Percentiles rank a stretch among this genome's conserved stretches.
phyloP scores from a whole-genome alignment of 35 echinoderm and acorn worm species.

The Stichopus chloronotus region DNA sequence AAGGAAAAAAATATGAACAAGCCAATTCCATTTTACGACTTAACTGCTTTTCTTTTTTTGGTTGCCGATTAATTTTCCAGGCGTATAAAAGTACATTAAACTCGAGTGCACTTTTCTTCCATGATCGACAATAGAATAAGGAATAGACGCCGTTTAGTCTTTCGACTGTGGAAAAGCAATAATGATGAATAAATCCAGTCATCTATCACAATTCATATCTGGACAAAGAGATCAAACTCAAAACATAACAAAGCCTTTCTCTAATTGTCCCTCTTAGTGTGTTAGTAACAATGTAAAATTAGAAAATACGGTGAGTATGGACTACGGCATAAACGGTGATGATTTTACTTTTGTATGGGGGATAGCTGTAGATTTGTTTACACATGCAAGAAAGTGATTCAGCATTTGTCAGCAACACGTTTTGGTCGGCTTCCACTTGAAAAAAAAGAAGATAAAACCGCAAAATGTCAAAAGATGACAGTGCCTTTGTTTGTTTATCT shows the following conservation, averaged over 20 bases:
- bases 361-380: too few species aligned
- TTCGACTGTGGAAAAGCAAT: not conserved
- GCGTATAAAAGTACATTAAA: constrained; percentile 21
- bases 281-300: not conserved
- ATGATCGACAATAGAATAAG: not conserved
- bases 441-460: too few species aligned
- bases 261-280: not conserved
- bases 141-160: constrained; percentile 10
- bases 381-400: not conserved
- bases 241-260: not conserved
- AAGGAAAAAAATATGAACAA: not conserved
- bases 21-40: not conserved
- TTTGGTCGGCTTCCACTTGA: too few species aligned
- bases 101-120: constrained; percentile 17
- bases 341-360: too few species aligned
- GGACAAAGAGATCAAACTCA: not conserved
- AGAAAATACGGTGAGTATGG: not conserved
- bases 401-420: not conserved
- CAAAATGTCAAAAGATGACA: too few species aligned
- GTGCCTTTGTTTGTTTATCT: too few species aligned
- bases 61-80: not conserved
- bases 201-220: not conserved
- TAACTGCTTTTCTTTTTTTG: not conserved
- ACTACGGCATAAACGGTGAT: too few species aligned
- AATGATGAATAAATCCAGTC: not conserved